Percentiles rank a stretch among this genome's conserved stretches.
Conservation (phyloP, 1,140 invertebrate genomes). For the Apis laboriosa region DNA sequence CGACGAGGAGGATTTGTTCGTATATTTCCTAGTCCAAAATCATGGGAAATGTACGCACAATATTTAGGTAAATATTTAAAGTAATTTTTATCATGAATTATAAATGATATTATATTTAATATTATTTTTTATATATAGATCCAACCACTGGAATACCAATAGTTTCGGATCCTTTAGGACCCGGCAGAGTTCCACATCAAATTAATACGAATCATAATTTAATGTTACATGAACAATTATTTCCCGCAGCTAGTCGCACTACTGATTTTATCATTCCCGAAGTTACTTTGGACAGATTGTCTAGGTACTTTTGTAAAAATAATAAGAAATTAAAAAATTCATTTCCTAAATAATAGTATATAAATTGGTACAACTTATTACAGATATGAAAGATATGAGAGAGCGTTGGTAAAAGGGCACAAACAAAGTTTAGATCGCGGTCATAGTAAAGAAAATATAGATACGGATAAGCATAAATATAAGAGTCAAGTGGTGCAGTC, state of each 20-base stretch:
- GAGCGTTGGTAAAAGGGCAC: conserved; percentile 83
- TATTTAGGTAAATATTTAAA: conserved; percentile 83
- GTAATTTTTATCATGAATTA: not conserved
- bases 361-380: conserved; percentile 23
- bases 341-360: not conserved
- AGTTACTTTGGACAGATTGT: conserved; percentile 76
- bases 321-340: not conserved
- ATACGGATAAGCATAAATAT: conserved; percentile 76
- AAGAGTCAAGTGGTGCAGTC: conserved; percentile 78
- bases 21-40: conserved; percentile 94
- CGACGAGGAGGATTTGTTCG: conserved; percentile 94
- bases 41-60: conserved; percentile 90
- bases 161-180: conserved; percentile 83
- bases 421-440: conserved; percentile 77
- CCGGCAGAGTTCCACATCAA: conserved; percentile 82
- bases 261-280: conserved; percentile 80
- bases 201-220: conserved; percentile 89
- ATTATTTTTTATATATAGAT: conserved; percentile 80
- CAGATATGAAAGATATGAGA: conserved; percentile 82
- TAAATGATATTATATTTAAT: not conserved
- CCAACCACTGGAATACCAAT: conserved; percentile 87
- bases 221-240: conserved; percentile 89
- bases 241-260: conserved; percentile 84
- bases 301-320: conserved; percentile 68
- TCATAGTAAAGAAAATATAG: conserved; percentile 77